A percentile compares a stretch with the other conserved stretches of the same genome.
Evolutionary conservation across 2,797 vertebrate species (phyloP).

Genomic region (Australoheros facetus): DNA sequence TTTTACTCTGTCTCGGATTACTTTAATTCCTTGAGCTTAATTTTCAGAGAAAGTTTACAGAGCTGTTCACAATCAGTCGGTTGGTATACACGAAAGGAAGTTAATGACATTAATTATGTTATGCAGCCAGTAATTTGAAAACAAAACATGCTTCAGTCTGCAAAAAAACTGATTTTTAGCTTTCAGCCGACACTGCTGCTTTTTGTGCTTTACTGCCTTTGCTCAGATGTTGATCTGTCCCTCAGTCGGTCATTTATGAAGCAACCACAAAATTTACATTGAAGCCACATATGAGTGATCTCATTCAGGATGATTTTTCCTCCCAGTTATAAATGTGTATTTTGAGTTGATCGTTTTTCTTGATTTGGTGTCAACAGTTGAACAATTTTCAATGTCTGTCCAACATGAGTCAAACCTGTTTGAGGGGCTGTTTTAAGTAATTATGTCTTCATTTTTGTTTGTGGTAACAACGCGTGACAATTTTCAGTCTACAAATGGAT

Average conservation of each 20-base stretch:
- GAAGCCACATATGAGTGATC: background rate
- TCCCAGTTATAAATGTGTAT: background rate
- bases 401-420: background rate
- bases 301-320: background rate
- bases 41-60: constrained; percentile 40
- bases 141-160: constrained; percentile 21
- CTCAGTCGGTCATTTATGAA: constrained; percentile 15
- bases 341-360: background rate
- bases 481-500: constrained; percentile 39
- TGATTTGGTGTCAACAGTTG: constrained; percentile 11
- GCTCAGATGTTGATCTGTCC: constrained; percentile 25
- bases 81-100: background rate
- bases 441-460: constrained; percentile 49
- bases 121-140: constrained; percentile 4
- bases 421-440: background rate
- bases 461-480: constrained; percentile 4
- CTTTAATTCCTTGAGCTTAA: background rate
- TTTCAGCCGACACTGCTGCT: constrained; percentile 30
- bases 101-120: background rate
- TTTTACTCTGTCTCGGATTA: constrained; percentile 13
- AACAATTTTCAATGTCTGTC: background rate
- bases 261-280: constrained; percentile 15
- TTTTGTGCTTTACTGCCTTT: constrained; percentile 24
- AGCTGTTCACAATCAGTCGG: constrained; percentile 19
- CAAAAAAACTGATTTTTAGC: constrained; percentile 17